Base-by-base conservation (phyloP, 1,140 invertebrate species). In the Spodoptera litura region DNA sequence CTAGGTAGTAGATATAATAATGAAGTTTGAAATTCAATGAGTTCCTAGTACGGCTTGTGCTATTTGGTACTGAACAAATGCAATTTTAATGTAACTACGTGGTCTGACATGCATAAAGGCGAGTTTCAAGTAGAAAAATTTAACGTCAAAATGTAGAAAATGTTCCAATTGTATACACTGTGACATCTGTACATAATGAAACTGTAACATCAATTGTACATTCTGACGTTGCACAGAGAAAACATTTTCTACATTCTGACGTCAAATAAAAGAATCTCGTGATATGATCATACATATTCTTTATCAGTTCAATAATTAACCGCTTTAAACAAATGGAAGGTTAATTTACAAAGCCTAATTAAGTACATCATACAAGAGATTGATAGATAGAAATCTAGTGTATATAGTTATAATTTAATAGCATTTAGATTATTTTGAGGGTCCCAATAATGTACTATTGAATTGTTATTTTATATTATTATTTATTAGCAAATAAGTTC, bases 351-450 rank as follows among this genome's bases (percentile, higher is more conserved):
- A 85, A 87, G 64, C 81, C 89, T 93, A 92, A 84, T 89, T 87
- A 88, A 87, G 77, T 89, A 89, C 79, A 82, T 88, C 87, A 86
- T 85, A 84, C 78, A 89, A 92, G 89, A 92, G 88, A 90, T 88
- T 89, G 86, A 90, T 91, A 91, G 85, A 90, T 91, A 90, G 89
- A 93, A 93, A 89, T 89, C 89, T 93, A 93, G 88, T 89, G 85
- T 89, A 86, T 56, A 77, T 51, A 66, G 62, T 66, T 73, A 68
- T 68, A 77, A 66, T 68, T 64, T 64, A 66, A 77, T 77, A 77
- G 74, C 74, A 68, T 70, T 27, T 77, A 77, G 38, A 56, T 9
- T 68, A 66, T 74, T 59, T 20, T n/a, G 74, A 56, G 52, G 62
- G 5, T 49, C 20, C 20, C 53, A 77, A 68, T 68, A 27, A 68